Percentiles rank a stretch among this genome's conserved stretches.
Conservation (phyloP, 2,797 vertebrate species). For the Aselliscus stoliczkanus region DNA sequence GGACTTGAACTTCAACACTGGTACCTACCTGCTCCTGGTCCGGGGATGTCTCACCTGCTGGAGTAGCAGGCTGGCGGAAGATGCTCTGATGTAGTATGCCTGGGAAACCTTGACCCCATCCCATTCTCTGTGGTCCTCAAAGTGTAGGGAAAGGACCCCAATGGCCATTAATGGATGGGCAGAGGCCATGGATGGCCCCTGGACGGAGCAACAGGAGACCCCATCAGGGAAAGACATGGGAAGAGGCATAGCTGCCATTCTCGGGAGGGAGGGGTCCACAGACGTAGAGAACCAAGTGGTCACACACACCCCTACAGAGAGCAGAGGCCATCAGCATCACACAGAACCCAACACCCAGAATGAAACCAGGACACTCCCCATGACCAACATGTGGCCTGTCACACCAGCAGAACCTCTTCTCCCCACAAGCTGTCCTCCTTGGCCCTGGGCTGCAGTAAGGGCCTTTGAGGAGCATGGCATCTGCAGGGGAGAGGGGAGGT, state of each 20-base stretch:
- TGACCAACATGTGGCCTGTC: background rate
- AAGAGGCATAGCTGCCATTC: background rate
- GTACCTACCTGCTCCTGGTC: background rate
- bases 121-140: background rate
- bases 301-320: background rate
- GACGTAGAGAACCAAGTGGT: background rate
- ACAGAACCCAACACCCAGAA: background rate
- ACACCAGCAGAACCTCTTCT: background rate
- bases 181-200: background rate
- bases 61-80: background rate
- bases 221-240: background rate
- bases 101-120: background rate
- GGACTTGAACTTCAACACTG: background rate
- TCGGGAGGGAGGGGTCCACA: background rate
- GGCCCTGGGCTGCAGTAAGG: background rate
- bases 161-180: background rate
- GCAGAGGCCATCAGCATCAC: background rate
- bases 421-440: background rate
- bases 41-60: background rate
- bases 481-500: background rate
- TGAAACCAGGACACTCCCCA: background rate
- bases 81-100: background rate
- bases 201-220: background rate
- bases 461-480: accelerated
- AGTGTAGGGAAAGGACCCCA: background rate